Conservation (phyloP, 2,113 vertebrate species). For the Eclectus roratus region DNA sequence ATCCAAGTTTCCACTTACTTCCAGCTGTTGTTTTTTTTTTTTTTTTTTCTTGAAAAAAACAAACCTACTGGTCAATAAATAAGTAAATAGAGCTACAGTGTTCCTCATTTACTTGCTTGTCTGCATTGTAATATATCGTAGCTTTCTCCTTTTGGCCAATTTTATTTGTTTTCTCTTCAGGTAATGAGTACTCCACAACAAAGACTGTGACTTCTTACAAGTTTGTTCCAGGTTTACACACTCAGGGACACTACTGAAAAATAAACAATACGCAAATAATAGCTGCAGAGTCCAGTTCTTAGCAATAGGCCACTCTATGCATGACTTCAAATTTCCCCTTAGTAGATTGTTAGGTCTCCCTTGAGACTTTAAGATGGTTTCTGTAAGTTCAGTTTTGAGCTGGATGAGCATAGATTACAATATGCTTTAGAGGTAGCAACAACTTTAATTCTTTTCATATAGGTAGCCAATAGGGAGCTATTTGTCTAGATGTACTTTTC, state of each 20-base stretch:
- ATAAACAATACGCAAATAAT: neutral
- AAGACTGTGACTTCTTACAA: neutral
- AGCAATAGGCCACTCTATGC: neutral
- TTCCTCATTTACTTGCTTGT: neutral
- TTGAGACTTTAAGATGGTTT: neutral
- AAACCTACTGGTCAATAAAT: neutral
- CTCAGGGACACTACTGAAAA: neutral
- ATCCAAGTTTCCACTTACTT: neutral
- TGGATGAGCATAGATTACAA: neutral
- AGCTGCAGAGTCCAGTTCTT: neutral
- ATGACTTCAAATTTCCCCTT: neutral
- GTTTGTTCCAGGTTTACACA: neutral
- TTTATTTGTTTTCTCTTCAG: neutral
- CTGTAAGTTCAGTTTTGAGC: neutral
- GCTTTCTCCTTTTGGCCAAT: neutral
- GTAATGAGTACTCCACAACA: neutral
- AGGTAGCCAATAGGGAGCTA: neutral
- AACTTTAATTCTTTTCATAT: neutral
- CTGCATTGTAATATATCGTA: neutral
- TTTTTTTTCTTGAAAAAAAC: fast-evolving
- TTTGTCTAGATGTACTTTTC: conserved; percentile 1
- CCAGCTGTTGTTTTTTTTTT: too few relatives aligned
- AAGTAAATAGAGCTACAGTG: neutral
- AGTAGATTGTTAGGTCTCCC: neutral
- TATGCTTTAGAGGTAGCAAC: neutral